Evolutionary conservation across 2,888 invertebrate species (phyloP), one percentile per base, ranked within the genome.

Genomic region (Heliconius erato): DNA sequence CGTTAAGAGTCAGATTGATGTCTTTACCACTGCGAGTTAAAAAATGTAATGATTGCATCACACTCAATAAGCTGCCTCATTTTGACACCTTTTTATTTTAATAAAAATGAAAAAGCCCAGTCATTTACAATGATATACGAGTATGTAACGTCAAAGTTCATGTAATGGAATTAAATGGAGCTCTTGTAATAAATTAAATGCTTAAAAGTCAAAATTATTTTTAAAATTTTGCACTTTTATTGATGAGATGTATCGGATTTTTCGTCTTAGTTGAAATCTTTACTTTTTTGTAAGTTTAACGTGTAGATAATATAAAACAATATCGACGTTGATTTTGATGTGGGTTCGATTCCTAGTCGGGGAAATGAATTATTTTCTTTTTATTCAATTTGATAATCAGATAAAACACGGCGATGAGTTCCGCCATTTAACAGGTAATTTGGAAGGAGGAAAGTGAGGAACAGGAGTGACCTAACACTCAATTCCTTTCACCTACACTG

Each of bases 141-240:
- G 11, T 40, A 79, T 76, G 49, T 19, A n/a, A n/a, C 71, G 49
- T 78, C 78, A 78, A 67, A 54, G 79, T 28, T 81, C 81, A 49
- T 69, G 79, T 83, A 80, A 83, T 82, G 84, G 59, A 80, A 81
- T 84, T 83, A 84, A 74, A 82, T 83, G 28, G 35, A 40, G 80
- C 71, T 71, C 26, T 71, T 40, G 74, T 81, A 81, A 79, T 72
- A 74, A 77, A 71, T 76, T 80, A 65, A 79, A 59, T 12, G 69
- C 35, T 77, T 65, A 78, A 81, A 77, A 84, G 80, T 79, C 79
- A 77, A 79, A 80, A 74, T 74, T 78, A 54, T 71, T 77, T 76
- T 76, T n/a, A 14, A 77, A 67, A 78, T 67, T 65, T 77, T 19
- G 19, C n/a, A 14, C 74, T 74, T 59, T n/a, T 59, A 74, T 32